Evolutionary conservation across 2,113 vertebrate species (phyloP), one percentile per base, ranked within the genome.

Genomic region (Mesembrinibis cayennensis): DNA sequence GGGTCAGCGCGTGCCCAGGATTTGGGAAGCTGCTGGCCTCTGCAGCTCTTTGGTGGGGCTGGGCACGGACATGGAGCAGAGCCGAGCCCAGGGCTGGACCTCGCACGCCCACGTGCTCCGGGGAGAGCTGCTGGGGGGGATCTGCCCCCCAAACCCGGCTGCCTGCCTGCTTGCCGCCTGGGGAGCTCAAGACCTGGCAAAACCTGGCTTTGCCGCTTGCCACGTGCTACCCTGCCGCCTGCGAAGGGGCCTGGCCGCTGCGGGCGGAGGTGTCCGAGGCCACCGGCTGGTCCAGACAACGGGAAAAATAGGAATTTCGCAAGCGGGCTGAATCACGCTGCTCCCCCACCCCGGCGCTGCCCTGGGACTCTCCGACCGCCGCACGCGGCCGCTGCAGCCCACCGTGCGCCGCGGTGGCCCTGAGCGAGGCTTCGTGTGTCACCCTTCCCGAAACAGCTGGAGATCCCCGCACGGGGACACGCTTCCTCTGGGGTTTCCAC

Each of bases 381-480:
- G 1, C 77, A 49, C 19, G 12, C 13, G 16, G 80, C 89, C 0
- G 7, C 38, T 52, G 77, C 84, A 76, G 72, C 77, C 63, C 5
- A 0, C 36, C 0, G 2, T 26, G 56, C n/a, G 22, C 72, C 0
- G 0, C 0, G 0, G 49, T 47, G 55, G 26, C 59, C 45, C n/a
- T 0, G 0, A 13, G 58, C 2, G 3, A 62, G 70, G 67, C 45
- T 65, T 19, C 0, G 0, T 7, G 23, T 32, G 32, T 49, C 90
- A 32, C 59, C 14, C 16, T 55, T 71, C 79, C 71, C 16, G 3
- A 25, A 77, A 10, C 66, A 44, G 34, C 17, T 0, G 32, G 92
- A 53, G 78, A 70, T 94, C 90, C 88, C 92, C 63, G 0, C 10
- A 1, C 2, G 0, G 0, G 72, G 91, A 82, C 56, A 5, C 2